These are phyloP conservation scores for Zaprionus kolodkinae DNA, from an alignment of 1,140 invertebrate genomes.

Conservation along the genomic window DNA sequence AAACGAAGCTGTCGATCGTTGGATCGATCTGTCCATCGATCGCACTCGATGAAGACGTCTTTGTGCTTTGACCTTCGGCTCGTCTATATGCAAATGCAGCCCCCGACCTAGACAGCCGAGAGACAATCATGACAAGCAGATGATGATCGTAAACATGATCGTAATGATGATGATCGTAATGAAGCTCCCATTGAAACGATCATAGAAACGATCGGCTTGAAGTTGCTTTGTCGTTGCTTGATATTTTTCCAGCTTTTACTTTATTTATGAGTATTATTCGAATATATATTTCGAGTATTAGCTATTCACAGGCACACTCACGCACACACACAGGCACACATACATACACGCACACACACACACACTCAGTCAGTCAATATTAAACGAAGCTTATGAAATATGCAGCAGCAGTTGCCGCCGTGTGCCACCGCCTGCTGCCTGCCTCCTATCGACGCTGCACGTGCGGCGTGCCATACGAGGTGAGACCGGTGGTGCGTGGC, in stretches of 20 bases:
- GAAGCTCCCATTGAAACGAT: constrained; percentile 29
- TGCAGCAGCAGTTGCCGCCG: not conserved
- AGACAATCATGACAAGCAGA: constrained; percentile 17
- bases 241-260: constrained; percentile 49
- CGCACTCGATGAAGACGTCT: constrained; percentile 55
- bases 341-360: not conserved
- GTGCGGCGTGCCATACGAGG: constrained; percentile 75
- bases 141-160: constrained; percentile 32
- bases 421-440: not conserved
- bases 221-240: constrained; percentile 35
- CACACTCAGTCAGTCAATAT: constrained; percentile 20
- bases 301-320: constrained; percentile 18
- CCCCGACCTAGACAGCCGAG: constrained; percentile 5
- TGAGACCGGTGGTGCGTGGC: constrained; percentile 68
- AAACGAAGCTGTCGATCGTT: not conserved
- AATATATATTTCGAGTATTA: constrained; percentile 21
- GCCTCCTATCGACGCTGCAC: constrained; percentile 64
- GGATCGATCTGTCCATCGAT: constrained; percentile 3
- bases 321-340: constrained; percentile 3
- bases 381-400: constrained; percentile 34
- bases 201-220: constrained; percentile 49
- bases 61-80: constrained; percentile 57
- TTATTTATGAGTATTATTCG: constrained; percentile 45
- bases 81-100: constrained; percentile 69
- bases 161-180: constrained; percentile 26